Conservation (phyloP, 2,888 invertebrate species). For the Himalopsyche kuldschensis region DNA sequence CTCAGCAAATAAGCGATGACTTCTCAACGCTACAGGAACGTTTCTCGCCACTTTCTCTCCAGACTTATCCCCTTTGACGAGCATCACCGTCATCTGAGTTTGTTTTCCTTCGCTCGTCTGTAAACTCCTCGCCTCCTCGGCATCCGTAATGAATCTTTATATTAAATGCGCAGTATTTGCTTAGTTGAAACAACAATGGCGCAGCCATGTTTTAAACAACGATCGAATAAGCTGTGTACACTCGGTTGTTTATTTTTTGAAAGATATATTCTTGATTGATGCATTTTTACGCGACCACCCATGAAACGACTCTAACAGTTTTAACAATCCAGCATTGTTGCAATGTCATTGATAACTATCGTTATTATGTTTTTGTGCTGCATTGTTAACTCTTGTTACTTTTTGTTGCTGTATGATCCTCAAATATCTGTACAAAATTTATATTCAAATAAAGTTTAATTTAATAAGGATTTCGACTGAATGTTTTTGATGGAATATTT, state of each 20-base stretch:
- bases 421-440: too few species aligned
- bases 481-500: too few species aligned
- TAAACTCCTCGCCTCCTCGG: conserved; percentile 15
- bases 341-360: background rate
- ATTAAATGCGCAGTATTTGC: conserved; percentile 34
- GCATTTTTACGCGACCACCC: background rate
- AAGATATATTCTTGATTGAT: conserved; percentile 23
- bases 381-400: too few species aligned
- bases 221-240: conserved; percentile 19
- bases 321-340: background rate
- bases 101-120: conserved; percentile 16
- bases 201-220: conserved; percentile 15
- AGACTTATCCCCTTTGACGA: conserved; percentile 13
- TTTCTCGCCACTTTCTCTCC: background rate
- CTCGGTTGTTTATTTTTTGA: conserved; percentile 8
- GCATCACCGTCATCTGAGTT: background rate
- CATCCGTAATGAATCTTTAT: conserved; percentile 36
- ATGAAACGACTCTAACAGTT: background rate
- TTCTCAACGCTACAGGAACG: conserved; percentile 1
- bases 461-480: too few species aligned
- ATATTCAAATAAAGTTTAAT: too few species aligned
- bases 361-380: too few species aligned
- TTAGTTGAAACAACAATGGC: conserved; percentile 32
- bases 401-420: too few species aligned
- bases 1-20: conserved; percentile 29